Base-by-base conservation (phyloP, 2,888 invertebrate species). In the Crepidodera aurea region DNA sequence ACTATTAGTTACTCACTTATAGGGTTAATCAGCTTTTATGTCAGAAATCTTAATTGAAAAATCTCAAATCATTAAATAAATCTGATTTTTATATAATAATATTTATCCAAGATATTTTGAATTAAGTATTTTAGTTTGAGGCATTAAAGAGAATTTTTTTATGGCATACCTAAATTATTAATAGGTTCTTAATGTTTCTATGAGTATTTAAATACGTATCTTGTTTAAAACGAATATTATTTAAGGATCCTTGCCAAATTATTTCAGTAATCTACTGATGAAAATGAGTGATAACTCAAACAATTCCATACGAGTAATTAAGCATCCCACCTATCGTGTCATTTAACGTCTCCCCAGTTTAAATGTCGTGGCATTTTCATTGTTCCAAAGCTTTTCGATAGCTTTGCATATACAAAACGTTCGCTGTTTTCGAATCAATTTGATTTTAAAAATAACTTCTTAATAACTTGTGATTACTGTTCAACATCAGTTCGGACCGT, bases 381-480 rank as follows among this genome's bases (percentile, higher is more conserved):
- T 29, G 10, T 8, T 6, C 8, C 10, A n/a, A 13, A 37, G 7
- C 37, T 37, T 37, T 37, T 37, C 15, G 10, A 37, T 13, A 13
- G 7, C 3, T 37, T 13, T 32, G 10, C 8, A 32, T 10, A 10
- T 32, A 32, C 32, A 10, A 13, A 13, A 15, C 37, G 3, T 37
- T 12, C 8, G 27, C 19, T 16, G 25, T 15, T 53, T 27, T 40
- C 40, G 37, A 53, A 40, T 53, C 27, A 40, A 37, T 37, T 10
- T 5, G 7, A 40, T 54, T 54, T 54, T 54, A 54, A 54, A 54
- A 54, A 54, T 54, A 54, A 44, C 51, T 19, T 7, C 54, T 32
- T 40, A 25, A 53, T 53, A 53, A 40, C 27, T n/a, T 7, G 12
- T 25, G 19, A 22, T 51, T 51, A 13, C 29, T 19, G 15, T 13